Percentiles rank a stretch among this genome's conserved stretches.
Conservation (phyloP, 2,797 vertebrate genomes). For the Xenops minutus region DNA sequence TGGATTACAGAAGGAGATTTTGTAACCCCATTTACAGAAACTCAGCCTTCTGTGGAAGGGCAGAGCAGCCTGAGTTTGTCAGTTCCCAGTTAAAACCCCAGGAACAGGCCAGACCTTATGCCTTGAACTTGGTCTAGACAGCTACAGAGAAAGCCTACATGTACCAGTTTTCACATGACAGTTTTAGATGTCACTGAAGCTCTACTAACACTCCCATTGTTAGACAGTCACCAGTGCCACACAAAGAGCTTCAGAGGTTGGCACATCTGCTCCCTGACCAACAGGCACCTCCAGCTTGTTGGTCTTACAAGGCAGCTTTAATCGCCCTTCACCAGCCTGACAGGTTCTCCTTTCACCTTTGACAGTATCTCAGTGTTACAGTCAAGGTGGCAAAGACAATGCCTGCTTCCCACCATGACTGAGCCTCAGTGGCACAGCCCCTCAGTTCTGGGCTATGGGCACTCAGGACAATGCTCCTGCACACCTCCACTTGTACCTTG, state of each 20-base stretch:
- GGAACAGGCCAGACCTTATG: neutral
- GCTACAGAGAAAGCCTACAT: accelerated
- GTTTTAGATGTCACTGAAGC: neutral
- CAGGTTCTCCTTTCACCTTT: neutral
- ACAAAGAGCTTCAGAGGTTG: neutral
- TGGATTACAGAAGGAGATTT: neutral
- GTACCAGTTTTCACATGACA: neutral
- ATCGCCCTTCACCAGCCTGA: neutral
- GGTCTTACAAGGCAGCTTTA: neutral
- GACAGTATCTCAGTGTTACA: neutral
- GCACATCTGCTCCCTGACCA: neutral
- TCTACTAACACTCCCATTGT: neutral
- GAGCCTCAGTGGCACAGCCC: neutral
- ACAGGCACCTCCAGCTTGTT: neutral
- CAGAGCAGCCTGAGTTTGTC: neutral
- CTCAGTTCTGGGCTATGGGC: neutral
- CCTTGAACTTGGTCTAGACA: neutral
- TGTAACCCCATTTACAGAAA: neutral
- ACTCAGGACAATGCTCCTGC: neutral
- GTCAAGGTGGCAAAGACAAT: no score
- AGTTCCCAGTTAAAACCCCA: neutral
- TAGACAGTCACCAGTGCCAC: neutral
- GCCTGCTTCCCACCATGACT: neutral
- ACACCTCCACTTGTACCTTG: neutral
- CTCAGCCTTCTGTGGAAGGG: neutral